A percentile compares a stretch with the other conserved stretches of the same genome.
phyloP scores from a whole-genome alignment of 2,113 vertebrate species.

The Hippocampus abdominalis region DNA sequence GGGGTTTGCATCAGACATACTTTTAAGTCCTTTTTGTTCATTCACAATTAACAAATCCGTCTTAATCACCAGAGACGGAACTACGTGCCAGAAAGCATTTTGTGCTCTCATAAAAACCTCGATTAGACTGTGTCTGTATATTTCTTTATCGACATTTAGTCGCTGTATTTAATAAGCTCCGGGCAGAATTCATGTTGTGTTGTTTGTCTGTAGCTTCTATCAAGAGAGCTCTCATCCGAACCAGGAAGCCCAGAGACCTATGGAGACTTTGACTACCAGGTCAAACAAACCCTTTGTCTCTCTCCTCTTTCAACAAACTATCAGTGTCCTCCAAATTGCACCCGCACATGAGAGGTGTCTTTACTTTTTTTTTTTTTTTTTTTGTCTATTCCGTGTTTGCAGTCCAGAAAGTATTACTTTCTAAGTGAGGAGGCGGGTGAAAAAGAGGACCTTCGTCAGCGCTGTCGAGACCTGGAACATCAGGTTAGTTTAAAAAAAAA shows the following conservation, averaged over 20 bases:
- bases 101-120: constrained; percentile 29
- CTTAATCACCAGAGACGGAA: constrained; percentile 24
- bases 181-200: background rate
- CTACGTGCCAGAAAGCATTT: constrained; percentile 11
- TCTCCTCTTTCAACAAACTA: background rate
- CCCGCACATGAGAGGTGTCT: background rate
- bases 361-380: constrained; percentile 3
- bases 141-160: background rate
- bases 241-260: constrained; percentile 76
- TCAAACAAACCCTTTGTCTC: constrained; percentile 38
- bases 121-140: background rate
- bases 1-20: constrained; percentile 32
- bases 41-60: constrained; percentile 41
- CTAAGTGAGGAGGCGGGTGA: constrained; percentile 82
- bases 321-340: background rate
- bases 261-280: constrained; percentile 86
- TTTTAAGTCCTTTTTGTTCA: constrained; percentile 33
- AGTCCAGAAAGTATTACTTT: constrained; percentile 92
- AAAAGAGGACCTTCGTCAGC: constrained; percentile 74
- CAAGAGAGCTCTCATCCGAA: constrained; percentile 75
- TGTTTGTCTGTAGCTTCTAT: constrained; percentile 73
- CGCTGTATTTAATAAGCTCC: background rate
- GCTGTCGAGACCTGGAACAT: constrained; percentile 78
- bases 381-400: constrained; percentile 16
- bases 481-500: constrained; percentile 71